Conservation (phyloP, 1,140 invertebrate species). For the Gonatopus flavifemur region DNA sequence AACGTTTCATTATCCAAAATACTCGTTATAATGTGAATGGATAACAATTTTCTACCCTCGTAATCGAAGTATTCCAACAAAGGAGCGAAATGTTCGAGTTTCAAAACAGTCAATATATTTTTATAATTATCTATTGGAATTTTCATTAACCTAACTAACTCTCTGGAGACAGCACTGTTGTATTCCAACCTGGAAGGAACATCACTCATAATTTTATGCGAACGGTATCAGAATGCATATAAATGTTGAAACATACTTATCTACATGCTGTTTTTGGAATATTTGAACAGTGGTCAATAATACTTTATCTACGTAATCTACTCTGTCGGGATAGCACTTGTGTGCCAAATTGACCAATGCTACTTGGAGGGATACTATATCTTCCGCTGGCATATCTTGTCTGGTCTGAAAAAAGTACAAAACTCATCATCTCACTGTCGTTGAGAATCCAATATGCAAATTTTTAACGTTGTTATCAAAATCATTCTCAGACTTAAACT, state of each 20-base stretch:
- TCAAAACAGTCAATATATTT: constrained; percentile 84
- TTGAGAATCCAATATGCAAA: constrained; percentile 10
- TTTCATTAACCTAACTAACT: constrained; percentile 89
- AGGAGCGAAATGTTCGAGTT: constrained; percentile 81
- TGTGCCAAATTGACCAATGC: constrained; percentile 93
- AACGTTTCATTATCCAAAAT: constrained; percentile 86
- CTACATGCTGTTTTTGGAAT: constrained; percentile 76
- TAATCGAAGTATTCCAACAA: constrained; percentile 90
- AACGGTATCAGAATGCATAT: neutral
- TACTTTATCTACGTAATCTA: constrained; percentile 96
- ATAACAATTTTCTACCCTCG: constrained; percentile 82
- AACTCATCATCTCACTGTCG: too few species aligned
- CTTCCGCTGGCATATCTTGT: constrained; percentile 92
- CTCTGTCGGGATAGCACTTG: constrained; percentile 92
- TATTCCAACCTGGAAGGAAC: constrained; percentile 66
- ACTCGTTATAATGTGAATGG: constrained; percentile 85
- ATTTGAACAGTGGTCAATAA: constrained; percentile 87
- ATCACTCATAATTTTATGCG: constrained; percentile 23
- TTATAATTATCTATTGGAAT: constrained; percentile 95
- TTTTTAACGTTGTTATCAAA: neutral
- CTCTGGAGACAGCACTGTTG: constrained; percentile 83
- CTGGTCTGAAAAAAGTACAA: constrained; percentile 66
- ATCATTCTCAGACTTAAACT: constrained; percentile 55
- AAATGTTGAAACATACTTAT: constrained; percentile 63
- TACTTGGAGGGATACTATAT: constrained; percentile 94